These are phyloP conservation scores for Spilogale gracilis DNA, from an alignment of 2,113 vertebrate species.

Conservation along the genomic window DNA sequence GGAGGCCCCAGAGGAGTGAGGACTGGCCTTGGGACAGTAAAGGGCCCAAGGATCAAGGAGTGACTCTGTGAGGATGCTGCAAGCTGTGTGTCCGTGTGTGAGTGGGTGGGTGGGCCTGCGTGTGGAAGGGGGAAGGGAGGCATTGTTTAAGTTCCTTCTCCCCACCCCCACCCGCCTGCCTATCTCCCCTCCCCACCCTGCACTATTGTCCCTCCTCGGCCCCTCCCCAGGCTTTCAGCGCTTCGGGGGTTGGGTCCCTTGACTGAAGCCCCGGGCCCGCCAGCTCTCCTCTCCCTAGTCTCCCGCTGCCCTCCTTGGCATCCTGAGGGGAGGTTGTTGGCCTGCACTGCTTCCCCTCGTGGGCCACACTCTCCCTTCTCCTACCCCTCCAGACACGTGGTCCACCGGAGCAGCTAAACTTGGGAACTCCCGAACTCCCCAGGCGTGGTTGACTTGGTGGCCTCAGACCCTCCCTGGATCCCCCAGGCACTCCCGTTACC, in stretches of 20 bases:
- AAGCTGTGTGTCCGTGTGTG: neutral
- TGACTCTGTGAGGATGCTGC: neutral
- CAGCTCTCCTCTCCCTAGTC: neutral
- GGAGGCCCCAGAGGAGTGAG: neutral
- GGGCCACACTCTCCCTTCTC: neutral
- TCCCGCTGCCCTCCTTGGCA: neutral
- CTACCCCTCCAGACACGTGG: conserved; percentile 19
- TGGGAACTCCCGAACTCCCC: neutral
- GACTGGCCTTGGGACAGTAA: neutral
- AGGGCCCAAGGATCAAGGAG: neutral
- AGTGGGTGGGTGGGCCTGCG: neutral
- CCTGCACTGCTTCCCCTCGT: neutral
- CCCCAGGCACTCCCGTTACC: neutral
- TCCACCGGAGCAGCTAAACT: neutral
- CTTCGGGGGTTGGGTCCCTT: neutral
- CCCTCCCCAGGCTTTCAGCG: conserved; percentile 21
- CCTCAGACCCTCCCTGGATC: neutral
- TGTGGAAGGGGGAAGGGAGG: neutral
- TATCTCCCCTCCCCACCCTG: conserved; percentile 58
- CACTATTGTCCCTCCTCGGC: conserved; percentile 40
- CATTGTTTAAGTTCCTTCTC: conserved; percentile 71
- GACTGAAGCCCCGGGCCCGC: neutral
- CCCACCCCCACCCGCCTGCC: conserved; percentile 47
- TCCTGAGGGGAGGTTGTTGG: neutral
- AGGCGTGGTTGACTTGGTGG: neutral